phyloP scores from a whole-genome alignment of 2,797 vertebrate genomes.

The Lophura swinhoii region DNA sequence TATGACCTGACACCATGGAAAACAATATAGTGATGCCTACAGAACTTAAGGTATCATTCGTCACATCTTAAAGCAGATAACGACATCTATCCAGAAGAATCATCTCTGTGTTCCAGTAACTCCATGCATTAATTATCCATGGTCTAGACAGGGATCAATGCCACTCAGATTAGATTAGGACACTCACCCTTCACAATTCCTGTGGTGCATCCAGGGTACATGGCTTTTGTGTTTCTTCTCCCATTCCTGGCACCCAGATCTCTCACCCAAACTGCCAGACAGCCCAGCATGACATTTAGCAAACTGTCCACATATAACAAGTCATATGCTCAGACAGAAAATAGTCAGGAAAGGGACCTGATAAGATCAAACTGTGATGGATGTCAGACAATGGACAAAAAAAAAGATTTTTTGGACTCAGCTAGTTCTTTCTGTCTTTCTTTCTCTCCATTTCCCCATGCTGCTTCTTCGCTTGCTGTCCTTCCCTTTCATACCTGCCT shows the following conservation, averaged over 20 bases:
- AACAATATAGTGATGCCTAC: fast-evolving
- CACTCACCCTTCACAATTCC: fast-evolving
- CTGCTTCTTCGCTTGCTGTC: not conserved
- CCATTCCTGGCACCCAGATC: not conserved
- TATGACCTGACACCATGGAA: too few relatives aligned
- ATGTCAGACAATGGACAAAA: fast-evolving
- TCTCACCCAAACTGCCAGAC: not conserved
- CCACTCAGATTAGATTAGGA: not conserved
- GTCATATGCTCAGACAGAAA: not conserved
- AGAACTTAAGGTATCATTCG: not conserved
- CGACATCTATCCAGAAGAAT: not conserved
- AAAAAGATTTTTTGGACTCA: not conserved
- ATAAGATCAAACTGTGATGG: too few relatives aligned
- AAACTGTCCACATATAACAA: not conserved
- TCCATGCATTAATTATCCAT: not conserved
- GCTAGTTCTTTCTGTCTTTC: not conserved
- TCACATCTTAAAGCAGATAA: not conserved
- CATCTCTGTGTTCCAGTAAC: not conserved
- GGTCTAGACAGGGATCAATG: not conserved
- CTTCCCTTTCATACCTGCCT: not conserved
- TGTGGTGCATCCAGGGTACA: not conserved
- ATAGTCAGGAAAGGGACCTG: not conserved
- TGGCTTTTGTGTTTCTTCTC: not conserved
- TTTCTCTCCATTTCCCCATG: not conserved
- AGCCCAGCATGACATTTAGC: not conserved